A percentile compares a stretch with the other conserved stretches of the same genome.
Evolutionary conservation across 2,113 vertebrate genomes (phyloP).

Genomic region (Hyaena hyaena): DNA sequence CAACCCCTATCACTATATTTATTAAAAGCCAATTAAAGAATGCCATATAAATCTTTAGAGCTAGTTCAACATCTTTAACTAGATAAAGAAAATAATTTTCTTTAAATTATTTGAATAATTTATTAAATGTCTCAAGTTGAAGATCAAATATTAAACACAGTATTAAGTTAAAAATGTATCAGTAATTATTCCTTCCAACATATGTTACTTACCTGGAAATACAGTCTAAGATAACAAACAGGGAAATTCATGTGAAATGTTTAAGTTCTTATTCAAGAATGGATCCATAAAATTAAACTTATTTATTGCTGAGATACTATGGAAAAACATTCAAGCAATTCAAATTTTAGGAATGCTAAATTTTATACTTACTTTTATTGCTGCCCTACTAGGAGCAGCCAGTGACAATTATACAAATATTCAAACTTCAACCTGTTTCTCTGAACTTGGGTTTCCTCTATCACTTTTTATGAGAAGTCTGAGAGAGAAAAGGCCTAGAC

Average conservation of each 20-base stretch:
- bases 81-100: not conserved
- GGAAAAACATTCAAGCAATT: not conserved
- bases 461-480: not conserved
- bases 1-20: not conserved
- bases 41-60: not conserved
- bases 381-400: not conserved
- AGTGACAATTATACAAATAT: not conserved
- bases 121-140: not conserved
- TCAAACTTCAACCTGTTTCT: not conserved
- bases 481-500: not conserved
- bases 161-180: not conserved
- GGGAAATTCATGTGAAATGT: not conserved
- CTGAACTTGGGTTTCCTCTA: not conserved
- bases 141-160: not conserved
- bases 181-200: not conserved
- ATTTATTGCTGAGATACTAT: not conserved
- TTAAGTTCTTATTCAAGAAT: conserved; percentile 35
- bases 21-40: not conserved
- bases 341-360: not conserved
- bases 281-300: not conserved
- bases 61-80: not conserved
- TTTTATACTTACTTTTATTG: not conserved
- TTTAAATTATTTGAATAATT: not conserved
- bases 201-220: not conserved
- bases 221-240: not conserved